Conservation (phyloP, 2,113 vertebrate genomes). For the Sander vitreus region DNA sequence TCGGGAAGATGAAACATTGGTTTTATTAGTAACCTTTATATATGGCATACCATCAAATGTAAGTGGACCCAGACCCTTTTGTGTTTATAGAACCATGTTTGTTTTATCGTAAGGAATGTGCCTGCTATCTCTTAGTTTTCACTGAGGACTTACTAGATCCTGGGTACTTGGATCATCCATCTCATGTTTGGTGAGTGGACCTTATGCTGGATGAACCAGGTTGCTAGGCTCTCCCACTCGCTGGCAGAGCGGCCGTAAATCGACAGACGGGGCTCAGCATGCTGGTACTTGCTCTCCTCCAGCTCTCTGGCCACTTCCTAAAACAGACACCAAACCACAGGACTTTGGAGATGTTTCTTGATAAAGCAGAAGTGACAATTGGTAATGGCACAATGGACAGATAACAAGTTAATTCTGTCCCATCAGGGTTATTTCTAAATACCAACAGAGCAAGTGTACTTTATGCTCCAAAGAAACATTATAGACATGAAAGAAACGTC, state of each 20-base stretch:
- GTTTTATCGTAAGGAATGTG: neutral
- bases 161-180: constrained; percentile 98
- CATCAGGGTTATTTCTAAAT: neutral
- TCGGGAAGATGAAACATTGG: neutral
- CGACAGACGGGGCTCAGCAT: constrained; percentile 94
- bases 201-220: constrained; percentile 96
- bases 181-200: constrained; percentile 96
- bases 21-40: neutral
- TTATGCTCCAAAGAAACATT: neutral
- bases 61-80: neutral
- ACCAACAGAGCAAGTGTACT: neutral
- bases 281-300: constrained; percentile 97
- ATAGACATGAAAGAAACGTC: neutral
- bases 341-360: neutral
- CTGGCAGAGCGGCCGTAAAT: constrained; percentile 92
- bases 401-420: neutral
- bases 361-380: constrained; percentile 18
- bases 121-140: neutral
- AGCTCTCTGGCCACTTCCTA: constrained; percentile 95
- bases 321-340: constrained; percentile 25
- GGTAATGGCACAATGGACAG: neutral
- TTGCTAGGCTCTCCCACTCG: constrained; percentile 91
- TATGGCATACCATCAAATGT: neutral
- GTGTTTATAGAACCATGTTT: neutral
- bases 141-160: constrained; percentile 93